A percentile compares a stretch with the other conserved stretches of the same genome.
These are phyloP conservation scores for Penelope pileata DNA, from an alignment of 2,113 vertebrate genomes.

Conservation along the genomic window DNA sequence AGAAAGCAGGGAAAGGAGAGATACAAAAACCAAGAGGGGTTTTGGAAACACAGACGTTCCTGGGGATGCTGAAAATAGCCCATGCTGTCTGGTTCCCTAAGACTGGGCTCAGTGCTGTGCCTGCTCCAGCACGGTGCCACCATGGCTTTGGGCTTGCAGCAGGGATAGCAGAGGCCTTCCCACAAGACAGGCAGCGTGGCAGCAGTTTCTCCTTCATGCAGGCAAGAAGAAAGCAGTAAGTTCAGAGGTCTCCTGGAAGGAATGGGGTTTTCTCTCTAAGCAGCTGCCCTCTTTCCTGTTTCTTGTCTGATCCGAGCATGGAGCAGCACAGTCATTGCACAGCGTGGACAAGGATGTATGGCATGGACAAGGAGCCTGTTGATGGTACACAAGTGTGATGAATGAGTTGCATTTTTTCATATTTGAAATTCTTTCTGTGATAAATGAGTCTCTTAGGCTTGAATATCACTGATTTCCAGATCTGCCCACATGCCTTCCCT, in stretches of 20 bases:
- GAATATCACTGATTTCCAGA: neutral
- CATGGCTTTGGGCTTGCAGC: neutral
- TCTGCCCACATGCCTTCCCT: neutral
- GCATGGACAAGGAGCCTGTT: neutral
- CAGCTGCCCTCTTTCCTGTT: neutral
- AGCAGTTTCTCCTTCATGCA: neutral
- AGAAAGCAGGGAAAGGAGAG: neutral
- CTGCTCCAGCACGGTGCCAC: neutral
- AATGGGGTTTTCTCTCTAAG: neutral
- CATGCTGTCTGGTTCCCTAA: neutral
- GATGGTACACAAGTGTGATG: neutral
- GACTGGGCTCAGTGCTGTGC: neutral
- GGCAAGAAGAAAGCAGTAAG: neutral
- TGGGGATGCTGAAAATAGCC: neutral
- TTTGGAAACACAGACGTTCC: neutral
- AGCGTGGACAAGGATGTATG: neutral
- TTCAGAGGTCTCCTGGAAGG: neutral
- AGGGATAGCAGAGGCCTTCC: neutral
- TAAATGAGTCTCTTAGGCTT: neutral
- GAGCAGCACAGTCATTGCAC: neutral
- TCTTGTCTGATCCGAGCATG: rapidly evolving
- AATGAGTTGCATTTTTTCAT: neutral
- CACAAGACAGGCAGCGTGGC: rapidly evolving
- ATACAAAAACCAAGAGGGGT: neutral
- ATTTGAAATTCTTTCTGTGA: neutral